Base-by-base conservation (phyloP, 2,797 vertebrate genomes). In the Orestias chungarensis region DNA sequence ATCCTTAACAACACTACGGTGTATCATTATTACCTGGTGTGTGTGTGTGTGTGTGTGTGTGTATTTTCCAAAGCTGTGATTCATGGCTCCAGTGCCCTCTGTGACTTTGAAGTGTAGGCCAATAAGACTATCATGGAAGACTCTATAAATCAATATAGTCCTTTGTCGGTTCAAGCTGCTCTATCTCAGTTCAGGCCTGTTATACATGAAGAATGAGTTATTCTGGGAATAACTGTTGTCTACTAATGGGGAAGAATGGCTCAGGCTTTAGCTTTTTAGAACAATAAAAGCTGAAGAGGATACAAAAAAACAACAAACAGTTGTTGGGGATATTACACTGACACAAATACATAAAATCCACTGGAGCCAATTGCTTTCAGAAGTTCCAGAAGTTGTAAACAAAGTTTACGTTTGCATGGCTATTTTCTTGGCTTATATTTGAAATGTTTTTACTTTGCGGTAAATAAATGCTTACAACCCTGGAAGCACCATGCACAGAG, bases 131-230 rank as follows among this genome's bases (percentile, higher is more conserved):
- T 92, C 90, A 92, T 86, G 79, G 88, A 88, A 80, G 89, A 86
- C 87, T 74, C 89, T 88, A 90, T 93, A 92, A 93, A 94, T 93
- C 89, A 93, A 91, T 93, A 88, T 73, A 76, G 76, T 70, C 80
- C 83, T 91, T 91, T 90, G 91, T 93, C 93, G 90, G 90, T 86
- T 89, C 87, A 91, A 90, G 86, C 80, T 84, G 79, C 84, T 82
- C 80, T 91, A 81, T 81, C 87, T 85, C 75, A 86, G 88, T 89
- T 89, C 84, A 81, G 76, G 64, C 85, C 87, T 86, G 90, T 87
- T 93, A 90, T 89, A 82, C 88, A 92, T 90, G 92, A 92, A 85
- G 87, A 89, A 90, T 88, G 88, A 87, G 86, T 74, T 57, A 38
- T 54, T 66, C 40, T 35, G 29, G 50, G 71, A 66, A 33, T 43